A percentile compares a stretch with the other conserved stretches of the same genome.
Evolutionary conservation across 35 echinoderm and acorn worm species (phyloP).

Genomic region (Heliocidaris tuberculata): DNA sequence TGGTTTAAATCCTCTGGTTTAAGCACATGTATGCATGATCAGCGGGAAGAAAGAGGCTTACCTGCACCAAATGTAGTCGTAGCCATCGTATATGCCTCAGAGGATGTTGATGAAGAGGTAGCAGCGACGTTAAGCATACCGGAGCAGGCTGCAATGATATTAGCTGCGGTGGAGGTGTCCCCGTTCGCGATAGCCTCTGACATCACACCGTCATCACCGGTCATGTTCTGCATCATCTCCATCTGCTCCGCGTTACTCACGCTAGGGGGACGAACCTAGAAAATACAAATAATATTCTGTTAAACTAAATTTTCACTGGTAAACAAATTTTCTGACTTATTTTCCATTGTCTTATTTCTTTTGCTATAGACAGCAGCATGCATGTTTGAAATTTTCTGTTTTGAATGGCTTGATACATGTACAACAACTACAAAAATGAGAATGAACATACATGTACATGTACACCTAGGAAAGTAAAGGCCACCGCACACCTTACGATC

Average conservation of each 20-base stretch:
- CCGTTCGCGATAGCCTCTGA: constrained; percentile 68
- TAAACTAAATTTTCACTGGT: background rate
- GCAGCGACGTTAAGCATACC: constrained; percentile 87
- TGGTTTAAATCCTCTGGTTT: too few species aligned
- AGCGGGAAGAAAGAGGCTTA: background rate
- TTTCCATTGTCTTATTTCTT: too few species aligned
- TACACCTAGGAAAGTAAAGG: too few species aligned
- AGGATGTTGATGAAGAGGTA: background rate
- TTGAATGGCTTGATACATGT: too few species aligned
- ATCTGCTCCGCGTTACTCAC: constrained; percentile 70
- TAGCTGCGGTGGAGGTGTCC: constrained; percentile 75
- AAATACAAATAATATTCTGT: background rate
- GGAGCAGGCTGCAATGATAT: constrained; percentile 80
- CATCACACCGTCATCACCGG: constrained; percentile 76
- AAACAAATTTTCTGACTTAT: too few species aligned
- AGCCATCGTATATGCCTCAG: constrained; percentile 14
- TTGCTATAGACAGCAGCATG: too few species aligned
- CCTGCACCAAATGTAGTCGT: constrained; percentile 23
- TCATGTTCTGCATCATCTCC: constrained; percentile 85
- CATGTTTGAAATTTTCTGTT: too few species aligned
- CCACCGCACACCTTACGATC: too few species aligned
- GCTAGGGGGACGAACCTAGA: constrained; percentile 70
- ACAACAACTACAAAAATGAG: too few species aligned
- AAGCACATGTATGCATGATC: background rate
- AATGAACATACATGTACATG: too few species aligned